phyloP scores from a whole-genome alignment of 2,797 vertebrate species.

The Paramormyrops hopkinsi region DNA sequence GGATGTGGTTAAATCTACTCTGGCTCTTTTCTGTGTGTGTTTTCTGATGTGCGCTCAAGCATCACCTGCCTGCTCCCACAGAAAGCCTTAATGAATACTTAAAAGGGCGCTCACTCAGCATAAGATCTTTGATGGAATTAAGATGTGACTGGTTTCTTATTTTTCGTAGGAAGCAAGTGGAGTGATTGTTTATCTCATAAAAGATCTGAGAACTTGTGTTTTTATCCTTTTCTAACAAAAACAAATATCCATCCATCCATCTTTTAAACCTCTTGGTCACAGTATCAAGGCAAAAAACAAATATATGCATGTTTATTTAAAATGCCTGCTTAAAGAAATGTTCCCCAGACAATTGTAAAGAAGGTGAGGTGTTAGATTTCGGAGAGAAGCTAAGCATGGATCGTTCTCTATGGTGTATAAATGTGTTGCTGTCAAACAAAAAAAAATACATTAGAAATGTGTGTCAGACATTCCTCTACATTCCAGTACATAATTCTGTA shows the following conservation, averaged over 20 bases:
- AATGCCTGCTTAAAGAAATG: background rate
- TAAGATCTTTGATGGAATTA: slow-evolving; percentile 50
- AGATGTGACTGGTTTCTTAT: slow-evolving; percentile 36
- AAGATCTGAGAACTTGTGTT: slow-evolving; percentile 34
- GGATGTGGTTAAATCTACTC: slow-evolving; percentile 54
- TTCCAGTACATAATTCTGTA: background rate
- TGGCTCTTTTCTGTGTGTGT: slow-evolving; percentile 46
- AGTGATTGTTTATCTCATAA: slow-evolving; percentile 34
- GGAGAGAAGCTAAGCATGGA: background rate
- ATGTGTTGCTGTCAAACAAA: background rate
- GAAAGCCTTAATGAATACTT: slow-evolving; percentile 40
- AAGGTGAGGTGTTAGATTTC: background rate
- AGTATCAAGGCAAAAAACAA: background rate
- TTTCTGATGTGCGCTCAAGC: slow-evolving; percentile 47
- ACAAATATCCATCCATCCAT: background rate
- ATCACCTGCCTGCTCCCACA: slow-evolving; percentile 38
- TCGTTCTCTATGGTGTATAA: background rate
- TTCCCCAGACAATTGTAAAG: background rate
- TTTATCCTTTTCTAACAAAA: background rate
- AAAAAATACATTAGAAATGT: background rate
- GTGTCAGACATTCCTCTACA: background rate
- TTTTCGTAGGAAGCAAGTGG: slow-evolving; percentile 12
- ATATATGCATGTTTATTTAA: background rate
- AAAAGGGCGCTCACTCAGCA: slow-evolving; percentile 44
- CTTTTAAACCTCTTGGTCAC: background rate